Evolutionary conservation across 2,888 invertebrate species (phyloP).

Genomic region (Xylota sylvarum): DNA sequence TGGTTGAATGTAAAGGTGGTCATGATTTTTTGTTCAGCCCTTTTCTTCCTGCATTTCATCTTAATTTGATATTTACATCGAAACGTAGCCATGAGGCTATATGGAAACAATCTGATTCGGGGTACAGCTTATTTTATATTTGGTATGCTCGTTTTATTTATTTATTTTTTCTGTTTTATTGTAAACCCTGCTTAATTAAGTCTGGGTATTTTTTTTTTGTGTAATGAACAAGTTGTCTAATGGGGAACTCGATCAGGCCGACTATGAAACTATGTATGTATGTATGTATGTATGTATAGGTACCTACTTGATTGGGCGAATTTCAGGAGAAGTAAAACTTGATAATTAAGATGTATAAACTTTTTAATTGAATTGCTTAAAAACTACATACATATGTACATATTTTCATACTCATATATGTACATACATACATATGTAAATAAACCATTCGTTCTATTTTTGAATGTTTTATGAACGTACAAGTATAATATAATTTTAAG

Average conservation of each 20-base stretch:
- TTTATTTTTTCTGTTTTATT: constrained; percentile 21
- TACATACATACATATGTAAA: neutral
- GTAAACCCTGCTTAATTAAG: constrained; percentile 47
- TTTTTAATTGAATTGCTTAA: constrained; percentile 8
- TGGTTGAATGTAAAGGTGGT: constrained; percentile 54
- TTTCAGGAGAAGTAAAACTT: neutral
- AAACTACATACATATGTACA: neutral
- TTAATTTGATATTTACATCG: constrained; percentile 60
- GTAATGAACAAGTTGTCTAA: neutral
- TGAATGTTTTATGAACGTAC: too few relatives aligned
- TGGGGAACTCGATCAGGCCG: neutral
- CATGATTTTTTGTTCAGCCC: constrained; percentile 55
- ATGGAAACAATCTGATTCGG: constrained; percentile 45
- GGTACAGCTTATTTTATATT: constrained; percentile 43
- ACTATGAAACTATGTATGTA: constrained; percentile 11
- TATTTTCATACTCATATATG: too few relatives aligned
- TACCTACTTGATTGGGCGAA: constrained; percentile 7
- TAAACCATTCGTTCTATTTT: neutral
- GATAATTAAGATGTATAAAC: constrained; percentile 18
- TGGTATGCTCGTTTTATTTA: constrained; percentile 38
- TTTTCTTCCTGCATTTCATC: constrained; percentile 54
- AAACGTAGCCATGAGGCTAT: constrained; percentile 36
- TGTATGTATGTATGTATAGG: too few relatives aligned
- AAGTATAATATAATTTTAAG: too few relatives aligned
- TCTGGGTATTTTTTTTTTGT: constrained; percentile 21